phyloP scores from a whole-genome alignment of 2,888 invertebrate species.

The Rotaria macrura region DNA sequence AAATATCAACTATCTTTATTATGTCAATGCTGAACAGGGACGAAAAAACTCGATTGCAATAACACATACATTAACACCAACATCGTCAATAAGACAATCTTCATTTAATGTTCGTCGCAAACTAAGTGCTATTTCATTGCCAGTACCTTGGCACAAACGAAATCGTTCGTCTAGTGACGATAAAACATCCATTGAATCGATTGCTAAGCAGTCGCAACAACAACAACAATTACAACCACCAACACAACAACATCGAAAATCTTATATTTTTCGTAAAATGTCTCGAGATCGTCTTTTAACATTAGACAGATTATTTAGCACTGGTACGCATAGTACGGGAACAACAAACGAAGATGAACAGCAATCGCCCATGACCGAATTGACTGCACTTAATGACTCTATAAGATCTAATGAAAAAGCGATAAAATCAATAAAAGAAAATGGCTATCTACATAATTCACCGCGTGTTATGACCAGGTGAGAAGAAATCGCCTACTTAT shows the following conservation, averaged over 20 bases:
- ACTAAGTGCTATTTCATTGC: constrained; percentile 6
- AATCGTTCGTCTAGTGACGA: background rate
- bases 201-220: background rate
- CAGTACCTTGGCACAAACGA: background rate
- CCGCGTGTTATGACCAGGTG: background rate
- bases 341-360: background rate
- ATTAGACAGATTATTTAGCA: background rate
- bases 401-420: background rate
- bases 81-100: background rate
- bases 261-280: background rate
- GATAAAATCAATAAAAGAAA: background rate
- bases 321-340: background rate
- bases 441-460: background rate
- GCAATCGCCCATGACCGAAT: background rate
- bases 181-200: background rate
- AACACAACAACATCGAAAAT: constrained; percentile 2
- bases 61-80: background rate
- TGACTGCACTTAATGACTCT: background rate
- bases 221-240: background rate
- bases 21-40: background rate
- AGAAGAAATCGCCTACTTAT: background rate
- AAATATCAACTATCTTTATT: background rate
- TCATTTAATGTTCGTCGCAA: background rate
- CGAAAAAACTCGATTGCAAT: background rate
- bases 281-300: background rate